phyloP scores from a whole-genome alignment of 2,888 invertebrate species.

The Girardia tigrina region DNA sequence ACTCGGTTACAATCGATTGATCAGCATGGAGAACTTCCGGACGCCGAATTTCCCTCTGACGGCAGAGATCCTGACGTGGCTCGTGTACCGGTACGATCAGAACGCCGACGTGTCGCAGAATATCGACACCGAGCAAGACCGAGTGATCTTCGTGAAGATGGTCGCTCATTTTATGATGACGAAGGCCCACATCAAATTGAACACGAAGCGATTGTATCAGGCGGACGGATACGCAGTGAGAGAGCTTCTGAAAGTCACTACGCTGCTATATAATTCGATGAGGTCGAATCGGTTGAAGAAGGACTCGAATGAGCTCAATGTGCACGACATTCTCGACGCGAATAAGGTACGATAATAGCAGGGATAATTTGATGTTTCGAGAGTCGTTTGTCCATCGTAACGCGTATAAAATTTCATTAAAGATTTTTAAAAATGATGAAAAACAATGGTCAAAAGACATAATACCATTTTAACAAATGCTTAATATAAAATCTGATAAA shows the following conservation, averaged over 20 bases:
- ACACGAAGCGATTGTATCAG: slow-evolving; percentile 86
- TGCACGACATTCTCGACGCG: slow-evolving; percentile 28
- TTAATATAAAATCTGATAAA: no score
- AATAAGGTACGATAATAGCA: no score
- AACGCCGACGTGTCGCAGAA: slow-evolving; percentile 63
- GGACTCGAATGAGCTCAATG: slow-evolving; percentile 24
- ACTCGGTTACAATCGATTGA: slow-evolving; percentile 71
- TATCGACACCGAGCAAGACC: slow-evolving; percentile 63
- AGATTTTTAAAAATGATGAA: no score
- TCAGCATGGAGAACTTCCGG: slow-evolving; percentile 81
- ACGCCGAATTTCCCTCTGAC: slow-evolving; percentile 77
- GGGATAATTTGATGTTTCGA: no score
- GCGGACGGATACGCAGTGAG: slow-evolving; percentile 87
- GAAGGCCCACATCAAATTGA: slow-evolving; percentile 75
- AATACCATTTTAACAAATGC: no score
- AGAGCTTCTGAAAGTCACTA: slow-evolving; percentile 77
- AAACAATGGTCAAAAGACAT: no score
- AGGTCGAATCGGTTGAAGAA: slow-evolving; percentile 42
- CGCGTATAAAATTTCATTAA: no score
- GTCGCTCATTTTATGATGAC: slow-evolving; percentile 77
- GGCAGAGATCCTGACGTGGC: slow-evolving; percentile 77
- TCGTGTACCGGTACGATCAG: slow-evolving; percentile 76
- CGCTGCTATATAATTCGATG: slow-evolving; percentile 66
- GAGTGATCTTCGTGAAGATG: slow-evolving; percentile 70
- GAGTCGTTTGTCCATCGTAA: no score